Evolutionary conservation across 2,113 vertebrate species (phyloP).

Genomic region (Delphinapterus leucas): DNA sequence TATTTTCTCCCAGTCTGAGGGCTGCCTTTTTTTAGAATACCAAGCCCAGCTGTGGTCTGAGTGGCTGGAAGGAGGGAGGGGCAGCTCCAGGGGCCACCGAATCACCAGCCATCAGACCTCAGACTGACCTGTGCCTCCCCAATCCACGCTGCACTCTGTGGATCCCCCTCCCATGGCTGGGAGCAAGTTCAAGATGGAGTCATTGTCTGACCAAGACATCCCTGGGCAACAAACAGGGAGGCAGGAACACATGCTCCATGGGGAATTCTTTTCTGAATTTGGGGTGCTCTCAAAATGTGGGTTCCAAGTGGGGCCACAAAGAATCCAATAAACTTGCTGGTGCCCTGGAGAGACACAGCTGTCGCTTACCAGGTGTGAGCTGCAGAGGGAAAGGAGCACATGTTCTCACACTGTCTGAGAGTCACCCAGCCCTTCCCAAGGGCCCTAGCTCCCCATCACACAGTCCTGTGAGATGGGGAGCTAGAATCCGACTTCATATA

Average conservation of each 20-base stretch:
- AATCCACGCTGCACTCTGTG: not conserved
- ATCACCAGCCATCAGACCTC: not conserved
- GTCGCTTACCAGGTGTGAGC: rapidly evolving
- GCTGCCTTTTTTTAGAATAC: not conserved
- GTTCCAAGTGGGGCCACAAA: not conserved
- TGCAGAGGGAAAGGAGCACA: not conserved
- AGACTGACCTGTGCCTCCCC: not conserved
- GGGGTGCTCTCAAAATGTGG: not conserved
- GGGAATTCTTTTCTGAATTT: not conserved
- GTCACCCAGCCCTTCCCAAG: not conserved
- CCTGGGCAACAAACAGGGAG: not conserved
- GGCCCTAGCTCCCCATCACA: rapidly evolving
- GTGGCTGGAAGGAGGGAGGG: not conserved
- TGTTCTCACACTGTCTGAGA: rapidly evolving
- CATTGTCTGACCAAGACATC: not conserved
- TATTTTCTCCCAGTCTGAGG: no score
- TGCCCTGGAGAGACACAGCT: not conserved
- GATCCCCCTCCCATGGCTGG: not conserved
- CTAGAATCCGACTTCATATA: rapidly evolving
- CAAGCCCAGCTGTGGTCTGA: not conserved
- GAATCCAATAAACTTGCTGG: not conserved
- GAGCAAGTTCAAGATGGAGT: not conserved
- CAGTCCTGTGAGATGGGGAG: rapidly evolving
- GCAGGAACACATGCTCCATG: not conserved
- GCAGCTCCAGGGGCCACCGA: not conserved